These are phyloP conservation scores for Erpornis zantholeuca DNA, from an alignment of 2,113 vertebrate genomes.

Conservation along the genomic window DNA sequence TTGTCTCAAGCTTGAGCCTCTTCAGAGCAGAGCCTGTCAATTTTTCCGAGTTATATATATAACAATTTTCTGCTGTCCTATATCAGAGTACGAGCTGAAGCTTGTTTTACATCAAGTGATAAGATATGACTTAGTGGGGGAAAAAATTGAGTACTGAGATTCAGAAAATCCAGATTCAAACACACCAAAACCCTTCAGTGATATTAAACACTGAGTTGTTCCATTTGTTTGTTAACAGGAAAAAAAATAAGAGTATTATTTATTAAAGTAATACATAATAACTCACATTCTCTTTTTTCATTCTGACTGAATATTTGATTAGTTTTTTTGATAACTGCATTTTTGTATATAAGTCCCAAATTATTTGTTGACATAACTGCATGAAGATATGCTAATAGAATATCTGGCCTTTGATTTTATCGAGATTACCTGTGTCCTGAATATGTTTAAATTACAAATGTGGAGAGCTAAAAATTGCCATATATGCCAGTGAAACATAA, in stretches of 20 bases:
- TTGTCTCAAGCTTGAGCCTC: neutral
- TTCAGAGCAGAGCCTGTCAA: neutral
- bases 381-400: neutral
- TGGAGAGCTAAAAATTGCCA: neutral
- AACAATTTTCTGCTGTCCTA: neutral
- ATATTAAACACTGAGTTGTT: neutral
- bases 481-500: neutral
- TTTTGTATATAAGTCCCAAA: neutral
- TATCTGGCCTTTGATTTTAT: conserved; percentile 23
- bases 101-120: neutral
- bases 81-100: neutral
- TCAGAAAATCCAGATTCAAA: neutral
- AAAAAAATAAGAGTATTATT: neutral
- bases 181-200: neutral
- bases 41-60: neutral
- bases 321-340: neutral
- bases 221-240: neutral
- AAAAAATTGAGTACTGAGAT: neutral
- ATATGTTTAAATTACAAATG: neutral
- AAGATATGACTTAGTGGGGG: neutral
- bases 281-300: neutral
- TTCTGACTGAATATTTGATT: neutral
- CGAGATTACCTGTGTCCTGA: neutral
- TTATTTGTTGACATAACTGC: neutral
- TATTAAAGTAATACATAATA: neutral